Percentiles rank a stretch among this genome's conserved stretches.
Conservation (phyloP, 2,888 invertebrate genomes). For the Cheilosia vernalis region DNA sequence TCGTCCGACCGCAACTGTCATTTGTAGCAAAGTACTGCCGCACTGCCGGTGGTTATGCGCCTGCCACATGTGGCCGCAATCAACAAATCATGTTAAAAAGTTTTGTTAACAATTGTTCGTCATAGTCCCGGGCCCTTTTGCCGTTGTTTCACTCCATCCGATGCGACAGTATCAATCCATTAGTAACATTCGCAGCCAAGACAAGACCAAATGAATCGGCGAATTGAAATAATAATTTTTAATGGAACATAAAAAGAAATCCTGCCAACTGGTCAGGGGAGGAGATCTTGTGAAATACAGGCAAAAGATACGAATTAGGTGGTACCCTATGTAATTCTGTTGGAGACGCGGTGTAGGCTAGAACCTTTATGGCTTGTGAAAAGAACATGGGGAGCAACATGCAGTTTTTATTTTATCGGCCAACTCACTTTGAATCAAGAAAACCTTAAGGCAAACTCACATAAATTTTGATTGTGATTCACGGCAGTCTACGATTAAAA, state of each 20-base stretch:
- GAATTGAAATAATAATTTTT: conserved; percentile 66
- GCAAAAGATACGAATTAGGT: not conserved
- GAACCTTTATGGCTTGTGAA: too few species aligned
- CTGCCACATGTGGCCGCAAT: conserved; percentile 70
- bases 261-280: conserved; percentile 13
- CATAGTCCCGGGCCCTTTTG: conserved; percentile 36
- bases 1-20: conserved; percentile 55
- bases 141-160: conserved; percentile 25
- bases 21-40: conserved; percentile 34
- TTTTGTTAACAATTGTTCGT: conserved; percentile 73
- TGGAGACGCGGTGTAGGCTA: too few species aligned
- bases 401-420: too few species aligned
- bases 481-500: too few species aligned
- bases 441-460: too few species aligned
- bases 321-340: conserved; percentile 25
- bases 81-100: conserved; percentile 73
- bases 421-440: too few species aligned
- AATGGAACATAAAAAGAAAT: conserved; percentile 41
- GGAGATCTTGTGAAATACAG: not conserved
- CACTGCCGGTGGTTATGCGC: conserved; percentile 17
- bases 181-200: conserved; percentile 59
- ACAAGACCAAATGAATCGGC: conserved; percentile 69
- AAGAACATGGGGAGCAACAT: too few species aligned
- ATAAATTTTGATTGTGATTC: too few species aligned
- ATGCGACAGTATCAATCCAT: conserved; percentile 74